Evolutionary conservation across 2,888 invertebrate species (phyloP).

Genomic region (Agrochola circellaris): DNA sequence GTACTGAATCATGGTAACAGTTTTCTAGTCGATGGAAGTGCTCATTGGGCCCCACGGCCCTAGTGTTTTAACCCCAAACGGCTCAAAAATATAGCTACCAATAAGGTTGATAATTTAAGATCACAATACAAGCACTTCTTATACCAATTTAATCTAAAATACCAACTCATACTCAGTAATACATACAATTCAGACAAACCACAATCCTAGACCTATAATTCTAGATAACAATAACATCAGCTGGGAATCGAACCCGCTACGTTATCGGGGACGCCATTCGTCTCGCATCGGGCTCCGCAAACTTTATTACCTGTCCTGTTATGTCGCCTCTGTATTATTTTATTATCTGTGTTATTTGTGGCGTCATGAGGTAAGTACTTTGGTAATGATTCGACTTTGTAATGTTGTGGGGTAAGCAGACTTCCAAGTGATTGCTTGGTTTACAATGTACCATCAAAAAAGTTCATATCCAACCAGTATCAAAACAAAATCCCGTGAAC

Average conservation of each 20-base stretch:
- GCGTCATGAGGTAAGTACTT: slow-evolving; percentile 3
- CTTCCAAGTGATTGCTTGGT: too few relatives aligned
- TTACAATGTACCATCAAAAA: too few relatives aligned
- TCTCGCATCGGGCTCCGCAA: slow-evolving; percentile 58
- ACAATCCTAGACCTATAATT: slow-evolving; percentile 44
- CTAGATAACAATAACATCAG: slow-evolving; percentile 59
- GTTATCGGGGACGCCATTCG: slow-evolving; percentile 61
- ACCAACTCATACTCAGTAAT: not conserved
- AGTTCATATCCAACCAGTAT: too few relatives aligned
- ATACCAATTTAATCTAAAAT: not conserved
- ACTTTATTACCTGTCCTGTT: slow-evolving; percentile 64
- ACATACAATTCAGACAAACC: slow-evolving; percentile 36
- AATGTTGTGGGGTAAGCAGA: not conserved
- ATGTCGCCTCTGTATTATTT: slow-evolving; percentile 59
- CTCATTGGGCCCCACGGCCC: too few relatives aligned
- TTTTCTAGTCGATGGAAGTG: too few relatives aligned
- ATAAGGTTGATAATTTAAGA: too few relatives aligned
- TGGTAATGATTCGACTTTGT: slow-evolving; percentile 11
- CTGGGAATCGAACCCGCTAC: slow-evolving; percentile 56
- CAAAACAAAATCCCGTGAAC: too few relatives aligned
- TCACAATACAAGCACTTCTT: not conserved
- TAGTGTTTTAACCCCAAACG: too few relatives aligned
- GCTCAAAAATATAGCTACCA: too few relatives aligned
- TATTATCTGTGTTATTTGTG: slow-evolving; percentile 53
- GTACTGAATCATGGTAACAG: too few relatives aligned